These are phyloP conservation scores for Pelmatolapia mariae DNA, from an alignment of 2,113 vertebrate genomes.

Conservation along the genomic window DNA sequence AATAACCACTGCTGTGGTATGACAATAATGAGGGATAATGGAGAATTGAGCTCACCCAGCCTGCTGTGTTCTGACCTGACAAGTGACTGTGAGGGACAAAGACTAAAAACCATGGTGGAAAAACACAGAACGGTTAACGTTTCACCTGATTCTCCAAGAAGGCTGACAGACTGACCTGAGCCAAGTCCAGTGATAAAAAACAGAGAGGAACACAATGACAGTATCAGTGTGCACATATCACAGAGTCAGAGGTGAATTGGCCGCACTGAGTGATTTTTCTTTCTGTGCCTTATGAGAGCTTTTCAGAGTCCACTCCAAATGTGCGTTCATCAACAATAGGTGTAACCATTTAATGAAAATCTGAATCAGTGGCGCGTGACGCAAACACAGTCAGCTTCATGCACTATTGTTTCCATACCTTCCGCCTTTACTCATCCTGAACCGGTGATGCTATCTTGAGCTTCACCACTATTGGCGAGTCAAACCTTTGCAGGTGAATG, in stretches of 20 bases:
- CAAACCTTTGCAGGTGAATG: background rate
- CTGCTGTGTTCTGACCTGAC: background rate
- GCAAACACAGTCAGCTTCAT: background rate
- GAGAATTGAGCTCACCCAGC: background rate
- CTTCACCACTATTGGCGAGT: background rate
- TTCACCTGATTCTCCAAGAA: background rate
- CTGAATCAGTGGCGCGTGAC: accelerated
- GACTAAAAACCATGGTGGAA: background rate
- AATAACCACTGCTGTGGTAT: background rate
- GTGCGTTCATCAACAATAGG: background rate
- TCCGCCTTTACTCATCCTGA: background rate
- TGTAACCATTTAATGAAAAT: background rate
- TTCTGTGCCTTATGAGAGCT: background rate
- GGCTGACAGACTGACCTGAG: background rate
- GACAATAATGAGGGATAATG: conserved; percentile 1
- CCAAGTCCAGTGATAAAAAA: background rate
- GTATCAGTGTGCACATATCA: background rate
- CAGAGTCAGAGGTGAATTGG: background rate
- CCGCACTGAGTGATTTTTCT: background rate
- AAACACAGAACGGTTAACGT: background rate
- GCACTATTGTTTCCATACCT: too few species aligned
- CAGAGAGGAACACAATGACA: background rate
- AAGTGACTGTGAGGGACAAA: background rate
- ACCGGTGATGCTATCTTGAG: background rate
- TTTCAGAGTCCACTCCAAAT: background rate